Base-by-base conservation (phyloP, 2,113 vertebrate genomes). In the Malaclemys terrapin region DNA sequence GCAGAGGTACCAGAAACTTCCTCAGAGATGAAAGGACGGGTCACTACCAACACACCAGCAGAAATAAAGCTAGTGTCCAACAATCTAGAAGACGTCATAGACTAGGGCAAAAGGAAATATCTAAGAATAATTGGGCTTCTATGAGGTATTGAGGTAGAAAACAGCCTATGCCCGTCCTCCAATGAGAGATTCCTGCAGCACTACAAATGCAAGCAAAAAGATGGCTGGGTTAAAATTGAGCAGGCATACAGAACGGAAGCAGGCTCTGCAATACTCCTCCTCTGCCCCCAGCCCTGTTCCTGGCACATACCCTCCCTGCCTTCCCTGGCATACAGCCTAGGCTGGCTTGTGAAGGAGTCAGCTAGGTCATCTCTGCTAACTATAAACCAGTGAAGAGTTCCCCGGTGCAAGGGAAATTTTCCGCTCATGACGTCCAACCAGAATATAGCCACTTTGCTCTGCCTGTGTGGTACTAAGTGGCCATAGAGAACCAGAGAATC, bases 101-200 rank as follows among this genome's bases (percentile, higher is more conserved):
- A 31, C 1, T 3, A 12, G 27, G 62, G 47, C 31, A 35, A 54
- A 80, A 80, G 35, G 45, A 75, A 52, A 88, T 5, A 8, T 50
- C 27, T 79, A 49, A 13, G 31, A 57, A 72, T 0, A 0, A 38
- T 19, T 78, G 54, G 10, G 35, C 5, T 12, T 49, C 42, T 1
- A 1, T 12, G 72, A 8, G 10, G 62, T 8, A n/a, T 2, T 24
- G 62, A 76, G 38, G 49, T 22, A 4, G 1, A 38, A 72, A 65
- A 84, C 35, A 69, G 53, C 31, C 59, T 54, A 49, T 47, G 50
- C n/a, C 53, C n/a, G 85, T 88, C 45, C n/a, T 31, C 42, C 75
- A 45, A 3, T 25, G 10, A 78, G 13, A 45, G 22, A 14, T 47
- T 45, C 24, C 42, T 78, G 42, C 11, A 29, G 42, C 75, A 47